Evolutionary conservation across 2,113 vertebrate species (phyloP).

Genomic region (Sminthopsis crassicaudata): DNA sequence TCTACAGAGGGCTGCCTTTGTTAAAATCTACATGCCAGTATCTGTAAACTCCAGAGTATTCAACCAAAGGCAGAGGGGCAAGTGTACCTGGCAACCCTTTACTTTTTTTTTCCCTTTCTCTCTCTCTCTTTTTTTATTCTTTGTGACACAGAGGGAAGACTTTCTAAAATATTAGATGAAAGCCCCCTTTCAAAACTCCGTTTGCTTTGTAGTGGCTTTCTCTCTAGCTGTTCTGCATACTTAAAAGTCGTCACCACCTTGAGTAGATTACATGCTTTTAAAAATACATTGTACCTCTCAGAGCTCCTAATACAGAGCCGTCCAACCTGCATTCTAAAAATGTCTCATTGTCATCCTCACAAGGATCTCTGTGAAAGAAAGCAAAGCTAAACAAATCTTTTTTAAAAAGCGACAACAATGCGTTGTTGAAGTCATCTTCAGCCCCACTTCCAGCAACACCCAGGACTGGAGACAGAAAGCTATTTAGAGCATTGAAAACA

Average conservation of each 20-base stretch:
- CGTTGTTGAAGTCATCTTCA: slow-evolving; percentile 76
- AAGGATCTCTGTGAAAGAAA: slow-evolving; percentile 82
- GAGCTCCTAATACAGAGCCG: slow-evolving; percentile 70
- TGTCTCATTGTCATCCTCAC: slow-evolving; percentile 79
- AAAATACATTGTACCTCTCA: slow-evolving; percentile 71
- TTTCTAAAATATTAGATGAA: slow-evolving; percentile 85
- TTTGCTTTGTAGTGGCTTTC: slow-evolving; percentile 80
- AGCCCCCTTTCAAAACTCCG: slow-evolving; percentile 80
- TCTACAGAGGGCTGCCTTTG: slow-evolving; percentile 80
- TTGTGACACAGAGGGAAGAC: slow-evolving; percentile 78
- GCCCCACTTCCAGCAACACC: slow-evolving; percentile 78
- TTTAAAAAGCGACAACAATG: slow-evolving; percentile 67
- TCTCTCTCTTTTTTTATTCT: slow-evolving; percentile 61
- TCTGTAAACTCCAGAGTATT: slow-evolving; percentile 84
- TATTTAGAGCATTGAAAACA: slow-evolving; percentile 95
- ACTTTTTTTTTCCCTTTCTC: slow-evolving; percentile 48
- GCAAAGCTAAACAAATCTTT: slow-evolving; percentile 82
- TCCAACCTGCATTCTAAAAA: slow-evolving; percentile 70
- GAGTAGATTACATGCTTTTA: slow-evolving; percentile 77
- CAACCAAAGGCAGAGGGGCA: slow-evolving; percentile 76
- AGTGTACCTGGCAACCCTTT: slow-evolving; percentile 80
- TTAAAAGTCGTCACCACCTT: slow-evolving; percentile 86
- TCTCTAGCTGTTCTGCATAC: slow-evolving; percentile 82
- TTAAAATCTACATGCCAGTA: slow-evolving; percentile 73
- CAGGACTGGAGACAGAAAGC: slow-evolving; percentile 91